Evolutionary conservation across 2,113 vertebrate genomes (phyloP).

Genomic region (Mustelus asterias): DNA sequence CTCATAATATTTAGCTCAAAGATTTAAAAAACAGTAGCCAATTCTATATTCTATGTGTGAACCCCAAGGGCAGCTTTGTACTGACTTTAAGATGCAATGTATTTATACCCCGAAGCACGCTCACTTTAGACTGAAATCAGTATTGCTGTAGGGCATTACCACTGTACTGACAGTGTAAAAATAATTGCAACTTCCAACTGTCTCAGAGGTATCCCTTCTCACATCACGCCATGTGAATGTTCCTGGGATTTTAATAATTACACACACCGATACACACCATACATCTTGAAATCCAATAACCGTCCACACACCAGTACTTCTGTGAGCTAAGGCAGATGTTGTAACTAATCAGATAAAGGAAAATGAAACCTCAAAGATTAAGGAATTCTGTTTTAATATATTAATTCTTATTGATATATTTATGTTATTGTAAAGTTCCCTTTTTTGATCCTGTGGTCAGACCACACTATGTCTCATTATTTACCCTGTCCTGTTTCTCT

Average conservation of each 20-base stretch:
- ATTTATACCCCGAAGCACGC: constrained; percentile 31
- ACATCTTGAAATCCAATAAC: constrained; percentile 30
- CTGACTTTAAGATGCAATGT: constrained; percentile 19
- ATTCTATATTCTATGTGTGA: neutral
- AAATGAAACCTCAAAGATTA: neutral
- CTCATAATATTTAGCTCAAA: constrained; percentile 16
- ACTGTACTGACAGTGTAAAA: constrained; percentile 6
- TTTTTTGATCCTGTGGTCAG: neutral
- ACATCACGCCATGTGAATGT: constrained; percentile 26
- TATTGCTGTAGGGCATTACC: constrained; percentile 35
- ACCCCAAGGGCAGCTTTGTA: constrained; percentile 30
- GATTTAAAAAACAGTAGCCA: constrained; percentile 13
- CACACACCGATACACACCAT: neutral
- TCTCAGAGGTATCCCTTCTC: constrained; percentile 27
- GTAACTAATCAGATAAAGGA: neutral
- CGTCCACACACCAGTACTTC: neutral
- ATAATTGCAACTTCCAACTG: constrained; percentile 31
- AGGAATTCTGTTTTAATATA: neutral
- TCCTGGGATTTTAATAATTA: constrained; percentile 25
- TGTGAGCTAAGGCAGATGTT: neutral
- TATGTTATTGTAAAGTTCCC: neutral
- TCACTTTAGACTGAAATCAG: constrained; percentile 25
- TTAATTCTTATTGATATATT: neutral
- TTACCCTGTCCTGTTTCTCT: neutral
- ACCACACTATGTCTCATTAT: neutral